A percentile compares a stretch with the other conserved stretches of the same genome.
Conservation (phyloP, 2,888 invertebrate species). For the Mythimna impura region DNA sequence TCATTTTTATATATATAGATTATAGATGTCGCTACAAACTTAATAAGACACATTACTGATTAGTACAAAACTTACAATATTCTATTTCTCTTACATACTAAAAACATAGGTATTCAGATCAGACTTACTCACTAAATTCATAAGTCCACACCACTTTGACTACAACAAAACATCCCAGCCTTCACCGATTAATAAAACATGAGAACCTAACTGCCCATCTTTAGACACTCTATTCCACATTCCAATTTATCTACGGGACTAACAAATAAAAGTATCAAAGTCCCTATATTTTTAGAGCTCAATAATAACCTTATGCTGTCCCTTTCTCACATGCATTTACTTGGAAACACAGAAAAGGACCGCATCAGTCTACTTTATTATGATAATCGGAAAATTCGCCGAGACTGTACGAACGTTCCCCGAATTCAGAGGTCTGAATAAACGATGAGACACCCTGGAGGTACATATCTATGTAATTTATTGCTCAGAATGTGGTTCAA, state of each 20-base stretch:
- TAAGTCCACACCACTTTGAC: not conserved
- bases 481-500: constrained; percentile 62
- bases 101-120: not conserved
- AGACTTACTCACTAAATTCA: constrained; percentile 14
- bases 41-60: no score
- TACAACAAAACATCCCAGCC: constrained; percentile 7
- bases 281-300: constrained; percentile 59
- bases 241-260: constrained; percentile 44
- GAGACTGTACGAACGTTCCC: constrained; percentile 77
- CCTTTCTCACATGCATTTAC: not conserved
- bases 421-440: constrained; percentile 80
- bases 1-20: no score
- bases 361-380: constrained; percentile 80
- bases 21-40: no score
- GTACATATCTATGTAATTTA: constrained; percentile 76
- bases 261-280: constrained; percentile 62
- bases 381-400: constrained; percentile 86
- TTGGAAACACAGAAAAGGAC: constrained; percentile 63
- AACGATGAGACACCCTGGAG: constrained; percentile 79
- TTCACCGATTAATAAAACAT: constrained; percentile 45
- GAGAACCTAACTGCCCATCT: constrained; percentile 42
- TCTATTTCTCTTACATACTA: not conserved
- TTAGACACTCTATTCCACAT: constrained; percentile 38
- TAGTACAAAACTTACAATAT: no score
- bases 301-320: constrained; percentile 48